Evolutionary conservation across 30 jellyfish, hydroid and myxozoan genomes (phyloP), one percentile per base, ranked within the genome.

Genomic region (Catostylus mosaicus): DNA sequence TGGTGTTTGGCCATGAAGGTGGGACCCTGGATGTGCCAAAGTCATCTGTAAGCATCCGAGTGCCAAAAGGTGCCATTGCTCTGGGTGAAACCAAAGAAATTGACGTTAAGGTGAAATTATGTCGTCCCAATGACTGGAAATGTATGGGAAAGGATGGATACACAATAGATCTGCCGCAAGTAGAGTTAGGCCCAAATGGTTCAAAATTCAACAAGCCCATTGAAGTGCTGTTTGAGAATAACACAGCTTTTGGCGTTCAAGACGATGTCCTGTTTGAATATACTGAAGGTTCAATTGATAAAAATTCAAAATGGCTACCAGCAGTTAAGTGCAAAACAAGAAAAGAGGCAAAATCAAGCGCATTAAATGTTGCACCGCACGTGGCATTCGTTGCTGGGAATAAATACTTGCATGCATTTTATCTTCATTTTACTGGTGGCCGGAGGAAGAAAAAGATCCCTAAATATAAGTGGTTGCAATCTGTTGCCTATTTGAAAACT

Each of bases 161-260:
- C 52, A 40, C 83, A 1, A 27, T 32, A 9, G 83, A 30, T 16
- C 56, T 72, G 32, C 83, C 83, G 1, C 66, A 18, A 8, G 70
- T 72, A 18, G 83, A 72, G 60, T 46, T 72, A 43, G 70, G 83
- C 64, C 83, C 83, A 72, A 52, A 46, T 14, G 83, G 83, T 6
- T 72, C 83, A 11, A 40, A 38, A 30, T 72, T 72, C 26, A 20
- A n/a, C 12, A 72, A 46, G 70, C 83, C 83, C 4, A 26, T 72
- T 38, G 83, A 72, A 22, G 83, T 72, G 45, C 23, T 72, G 18
- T 16, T 72, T 23, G 30, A 51, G 36, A 48, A 32, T 5, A n/a
- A 46, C 0, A 36, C 83, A 9, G 23, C 69, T 0, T 9, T 3
- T 50, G 83, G 46, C 27, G 50, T n/a, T 19, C 71, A 31, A 51